Conservation (phyloP, 2,113 vertebrate species). For the Pangasianodon gigas region DNA sequence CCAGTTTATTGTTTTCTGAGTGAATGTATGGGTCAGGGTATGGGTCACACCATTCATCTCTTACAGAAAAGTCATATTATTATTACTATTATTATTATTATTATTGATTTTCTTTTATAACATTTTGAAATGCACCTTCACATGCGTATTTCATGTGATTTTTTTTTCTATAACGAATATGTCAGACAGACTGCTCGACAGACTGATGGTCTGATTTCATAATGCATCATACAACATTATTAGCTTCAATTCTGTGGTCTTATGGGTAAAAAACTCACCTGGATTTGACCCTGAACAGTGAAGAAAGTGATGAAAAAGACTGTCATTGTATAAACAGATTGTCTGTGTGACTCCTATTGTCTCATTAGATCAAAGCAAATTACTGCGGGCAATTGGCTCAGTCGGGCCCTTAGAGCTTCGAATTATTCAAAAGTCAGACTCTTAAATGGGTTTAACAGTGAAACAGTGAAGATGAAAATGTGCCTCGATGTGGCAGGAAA, state of each 20-base stretch:
- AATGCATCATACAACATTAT: background rate
- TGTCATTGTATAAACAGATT: conserved; percentile 31
- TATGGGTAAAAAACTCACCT: conserved; percentile 5
- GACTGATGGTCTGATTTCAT: background rate
- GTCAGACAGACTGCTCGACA: too few relatives aligned
- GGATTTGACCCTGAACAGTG: conserved; percentile 17
- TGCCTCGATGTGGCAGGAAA: background rate
- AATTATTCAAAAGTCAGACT: conserved; percentile 40
- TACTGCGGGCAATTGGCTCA: conserved; percentile 28
- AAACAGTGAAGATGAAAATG: conserved; percentile 37
- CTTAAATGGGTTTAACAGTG: conserved; percentile 44
- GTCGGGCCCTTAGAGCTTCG: conserved; percentile 6
- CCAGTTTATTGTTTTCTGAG: background rate
- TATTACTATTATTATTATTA: background rate
- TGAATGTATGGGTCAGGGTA: background rate
- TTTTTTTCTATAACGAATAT: background rate
- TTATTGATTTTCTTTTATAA: background rate
- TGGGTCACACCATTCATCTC: background rate
- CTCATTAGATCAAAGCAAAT: conserved; percentile 39
- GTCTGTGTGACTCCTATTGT: conserved; percentile 23
- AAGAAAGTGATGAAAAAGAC: conserved; percentile 10
- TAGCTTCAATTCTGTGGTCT: conserved; percentile 6
- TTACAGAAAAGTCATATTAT: background rate
- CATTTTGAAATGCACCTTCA: background rate
- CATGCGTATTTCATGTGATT: background rate